Evolutionary conservation across 1,140 invertebrate genomes (phyloP).

Genomic region (Pogonus chalceus): DNA sequence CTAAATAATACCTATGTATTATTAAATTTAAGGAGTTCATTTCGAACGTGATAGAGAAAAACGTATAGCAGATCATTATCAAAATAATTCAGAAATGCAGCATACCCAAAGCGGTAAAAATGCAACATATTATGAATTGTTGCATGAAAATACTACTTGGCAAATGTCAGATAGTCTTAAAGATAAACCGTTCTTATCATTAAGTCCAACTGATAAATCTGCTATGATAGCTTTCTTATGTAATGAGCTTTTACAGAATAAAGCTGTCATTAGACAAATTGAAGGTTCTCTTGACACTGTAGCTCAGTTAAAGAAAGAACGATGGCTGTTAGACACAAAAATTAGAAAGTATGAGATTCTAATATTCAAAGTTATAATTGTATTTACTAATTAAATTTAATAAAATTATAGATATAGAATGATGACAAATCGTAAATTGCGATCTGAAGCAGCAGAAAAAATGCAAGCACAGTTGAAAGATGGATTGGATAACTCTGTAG

Average conservation of each 20-base stretch:
- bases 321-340: conserved; percentile 77
- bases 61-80: conserved; percentile 67
- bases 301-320: conserved; percentile 63
- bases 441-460: conserved; percentile 60
- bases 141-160: conserved; percentile 66
- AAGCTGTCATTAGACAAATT: conserved; percentile 72
- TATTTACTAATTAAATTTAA: no score
- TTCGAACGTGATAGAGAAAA: conserved; percentile 68
- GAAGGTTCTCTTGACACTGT: conserved; percentile 66
- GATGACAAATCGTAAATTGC: conserved; percentile 62
- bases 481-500: conserved; percentile 7
- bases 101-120: conserved; percentile 58
- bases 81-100: conserved; percentile 51
- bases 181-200: conserved; percentile 72
- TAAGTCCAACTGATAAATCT: conserved; percentile 78
- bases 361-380: conserved; percentile 3
- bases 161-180: conserved; percentile 55
- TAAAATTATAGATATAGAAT: conserved; percentile 47
- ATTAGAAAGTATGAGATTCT: conserved; percentile 62
- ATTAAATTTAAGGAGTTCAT: conserved; percentile 45
- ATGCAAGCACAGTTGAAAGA: conserved; percentile 31
- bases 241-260: conserved; percentile 88
- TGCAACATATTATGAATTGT: conserved; percentile 60
- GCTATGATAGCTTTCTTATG: conserved; percentile 83
- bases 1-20: not conserved